Percentiles rank a stretch among this genome's conserved stretches.
Evolutionary conservation across 1,140 invertebrate species (phyloP).

Genomic region (Maniola jurtina): DNA sequence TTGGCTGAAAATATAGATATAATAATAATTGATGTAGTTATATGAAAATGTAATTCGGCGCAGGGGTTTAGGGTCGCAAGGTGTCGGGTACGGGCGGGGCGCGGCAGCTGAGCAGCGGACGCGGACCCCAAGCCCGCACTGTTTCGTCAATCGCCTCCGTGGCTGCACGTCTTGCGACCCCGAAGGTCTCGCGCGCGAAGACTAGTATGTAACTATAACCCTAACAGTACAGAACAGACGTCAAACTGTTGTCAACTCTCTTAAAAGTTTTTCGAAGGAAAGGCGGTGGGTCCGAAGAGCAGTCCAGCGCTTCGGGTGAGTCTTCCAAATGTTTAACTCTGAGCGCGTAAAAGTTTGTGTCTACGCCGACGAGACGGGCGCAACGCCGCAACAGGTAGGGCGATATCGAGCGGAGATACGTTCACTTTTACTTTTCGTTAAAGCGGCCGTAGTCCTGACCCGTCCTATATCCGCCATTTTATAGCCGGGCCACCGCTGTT

Average conservation of each 20-base stretch:
- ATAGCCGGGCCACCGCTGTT: slow-evolving; percentile 20
- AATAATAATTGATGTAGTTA: slow-evolving; percentile 34
- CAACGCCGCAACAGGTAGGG: slow-evolving; percentile 63
- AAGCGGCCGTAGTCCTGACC: slow-evolving; percentile 50
- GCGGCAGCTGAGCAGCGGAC: slow-evolving; percentile 27
- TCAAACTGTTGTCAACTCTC: slow-evolving; percentile 62
- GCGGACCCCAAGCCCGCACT: slow-evolving; percentile 43
- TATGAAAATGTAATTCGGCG: slow-evolving; percentile 39
- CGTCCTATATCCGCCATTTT: slow-evolving; percentile 56
- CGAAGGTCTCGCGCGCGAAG: slow-evolving; percentile 39
- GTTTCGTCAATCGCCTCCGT: slow-evolving; percentile 41
- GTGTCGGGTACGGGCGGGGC: slow-evolving; percentile 41
- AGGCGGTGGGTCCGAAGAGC: slow-evolving; percentile 40
- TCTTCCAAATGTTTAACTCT: slow-evolving; percentile 28
- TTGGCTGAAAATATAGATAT: slow-evolving; percentile 21
- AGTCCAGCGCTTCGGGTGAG: slow-evolving; percentile 52
- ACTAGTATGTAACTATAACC: slow-evolving; percentile 31
- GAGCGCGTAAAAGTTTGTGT: slow-evolving; percentile 57
- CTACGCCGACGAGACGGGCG: slow-evolving; percentile 36
- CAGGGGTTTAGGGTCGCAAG: slow-evolving; percentile 30
- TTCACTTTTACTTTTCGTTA: slow-evolving; percentile 59
- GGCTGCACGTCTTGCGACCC: slow-evolving; percentile 40
- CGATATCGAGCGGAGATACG: slow-evolving; percentile 58
- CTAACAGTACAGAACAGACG: slow-evolving; percentile 45
- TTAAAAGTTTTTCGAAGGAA: slow-evolving; percentile 57